Percentiles rank a stretch among this genome's conserved stretches.
phyloP scores from a whole-genome alignment of 2,113 vertebrate genomes.

The Camelus dromedarius region DNA sequence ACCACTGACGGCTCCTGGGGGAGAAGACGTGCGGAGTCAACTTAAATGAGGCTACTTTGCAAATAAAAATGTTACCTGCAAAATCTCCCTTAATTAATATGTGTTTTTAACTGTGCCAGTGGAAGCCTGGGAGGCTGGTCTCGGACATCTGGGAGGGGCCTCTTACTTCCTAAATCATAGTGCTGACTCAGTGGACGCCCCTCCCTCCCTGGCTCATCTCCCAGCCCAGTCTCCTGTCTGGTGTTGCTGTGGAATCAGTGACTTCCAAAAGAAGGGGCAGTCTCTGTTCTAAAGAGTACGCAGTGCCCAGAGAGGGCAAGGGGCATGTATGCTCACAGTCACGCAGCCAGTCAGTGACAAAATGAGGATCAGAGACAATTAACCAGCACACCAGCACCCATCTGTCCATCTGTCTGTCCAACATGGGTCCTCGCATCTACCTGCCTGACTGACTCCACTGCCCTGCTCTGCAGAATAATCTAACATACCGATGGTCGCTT shows the following conservation, averaged over 20 bases:
- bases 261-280: not conserved
- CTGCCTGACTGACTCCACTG: not conserved
- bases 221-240: not conserved
- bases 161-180: not conserved
- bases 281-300: not conserved
- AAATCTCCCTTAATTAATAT: fast-evolving
- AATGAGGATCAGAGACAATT: not conserved
- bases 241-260: not conserved
- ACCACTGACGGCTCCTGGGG: no score
- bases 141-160: no score
- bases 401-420: not conserved
- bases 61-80: not conserved
- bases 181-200: fast-evolving
- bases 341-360: not conserved
- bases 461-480: not conserved
- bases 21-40: fast-evolving
- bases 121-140: not conserved
- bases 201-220: not conserved
- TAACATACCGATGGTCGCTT: not conserved
- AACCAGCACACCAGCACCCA: not conserved
- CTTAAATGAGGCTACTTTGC: not conserved
- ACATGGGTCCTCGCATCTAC: not conserved
- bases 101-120: not conserved
- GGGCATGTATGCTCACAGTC: not conserved
- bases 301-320: not conserved